Evolutionary conservation across 1,140 invertebrate species (phyloP), one percentile per base, ranked within the genome.

Genomic region (Bombus difficillimus): DNA sequence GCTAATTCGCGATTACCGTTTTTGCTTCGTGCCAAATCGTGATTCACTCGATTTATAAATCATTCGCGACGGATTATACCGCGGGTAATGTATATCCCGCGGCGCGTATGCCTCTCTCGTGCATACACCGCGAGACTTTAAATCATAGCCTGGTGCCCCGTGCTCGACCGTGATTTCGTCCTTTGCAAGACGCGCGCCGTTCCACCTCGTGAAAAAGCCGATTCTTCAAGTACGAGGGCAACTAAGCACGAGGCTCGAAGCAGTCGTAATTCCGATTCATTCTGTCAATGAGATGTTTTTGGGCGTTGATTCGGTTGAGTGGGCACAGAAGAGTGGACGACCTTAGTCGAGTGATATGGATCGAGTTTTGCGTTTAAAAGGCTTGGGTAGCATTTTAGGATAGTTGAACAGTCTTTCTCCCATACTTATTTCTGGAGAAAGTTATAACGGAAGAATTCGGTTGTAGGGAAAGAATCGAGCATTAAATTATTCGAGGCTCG

Each of bases 21-120:
- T 80, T 85, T 72, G 41, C 77, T 22, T 71, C 76, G 68, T 85
- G 68, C 77, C 83, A 73, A 85, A 85, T 85, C 83, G 57, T 73
- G 83, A 85, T 85, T 85, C 83, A 80, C 83, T 73, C 53, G 68
- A 80, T 73, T 85, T 85, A 85, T 85, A 85, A 85, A 85, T 85
- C 83, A 85, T 85, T 37, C 77, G 68, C 77, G 32, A 28, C 68
- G 83, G 83, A 85, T 80, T 85, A 79, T 80, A 64, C 83, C 83
- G 47, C 62, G 66, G 83, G 76, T 85, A 80, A 85, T 80, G 68
- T 43, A 80, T 73, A 80, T 80, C 83, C 83, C 53, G 68, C 76
- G 39, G 77, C 77, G 68, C 41, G 66, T 79, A 80, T 76, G 66
- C 73, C 34, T 47, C 74, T 37, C 81, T 37, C 22, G 22, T 39